phyloP scores from a whole-genome alignment of 2,113 vertebrate genomes.

The Phalacrocorax brasilianus region DNA sequence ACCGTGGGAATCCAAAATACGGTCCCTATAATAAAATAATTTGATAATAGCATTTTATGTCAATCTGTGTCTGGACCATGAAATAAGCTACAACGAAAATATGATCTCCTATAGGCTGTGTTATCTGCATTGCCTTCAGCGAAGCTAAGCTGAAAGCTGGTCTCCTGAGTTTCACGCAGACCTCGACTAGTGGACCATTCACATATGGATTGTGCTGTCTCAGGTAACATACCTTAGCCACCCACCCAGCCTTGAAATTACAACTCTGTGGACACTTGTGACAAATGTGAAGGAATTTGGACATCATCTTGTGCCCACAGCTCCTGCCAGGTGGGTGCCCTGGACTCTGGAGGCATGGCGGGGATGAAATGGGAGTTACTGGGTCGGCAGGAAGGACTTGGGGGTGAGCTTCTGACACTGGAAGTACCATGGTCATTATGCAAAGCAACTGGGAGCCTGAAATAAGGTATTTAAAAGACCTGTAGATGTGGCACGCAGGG shows the following conservation, averaged over 20 bases:
- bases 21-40: neutral
- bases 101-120: neutral
- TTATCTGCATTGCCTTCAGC: neutral
- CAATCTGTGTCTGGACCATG: neutral
- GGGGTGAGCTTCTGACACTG: neutral
- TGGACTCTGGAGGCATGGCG: accelerated
- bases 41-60: neutral
- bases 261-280: neutral
- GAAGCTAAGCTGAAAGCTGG: neutral
- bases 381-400: neutral
- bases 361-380: neutral
- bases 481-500: no score
- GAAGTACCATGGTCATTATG: neutral
- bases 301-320: neutral
- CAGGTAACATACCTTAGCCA: neutral
- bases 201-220: accelerated
- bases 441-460: neutral
- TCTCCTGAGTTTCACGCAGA: neutral
- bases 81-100: neutral
- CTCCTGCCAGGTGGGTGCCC: neutral
- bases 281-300: neutral
- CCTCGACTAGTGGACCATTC: neutral
- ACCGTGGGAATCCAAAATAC: neutral
- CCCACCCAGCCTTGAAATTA: neutral
- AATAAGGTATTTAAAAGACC: neutral